Evolutionary conservation across 2,113 vertebrate species (phyloP).

Genomic region (Myiagra hebetior): DNA sequence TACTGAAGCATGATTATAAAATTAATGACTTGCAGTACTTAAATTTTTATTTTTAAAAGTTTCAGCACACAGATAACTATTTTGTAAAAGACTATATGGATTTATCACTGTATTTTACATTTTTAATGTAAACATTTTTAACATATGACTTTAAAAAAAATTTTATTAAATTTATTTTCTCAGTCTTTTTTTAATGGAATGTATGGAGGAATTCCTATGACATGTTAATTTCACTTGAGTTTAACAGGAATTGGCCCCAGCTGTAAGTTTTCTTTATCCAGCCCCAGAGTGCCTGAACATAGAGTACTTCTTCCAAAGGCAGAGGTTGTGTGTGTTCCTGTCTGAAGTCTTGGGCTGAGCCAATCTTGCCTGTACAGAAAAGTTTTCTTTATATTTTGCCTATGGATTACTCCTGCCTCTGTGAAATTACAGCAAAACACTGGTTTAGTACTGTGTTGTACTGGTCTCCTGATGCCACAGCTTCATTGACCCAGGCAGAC

Average conservation of each 20-base stretch:
- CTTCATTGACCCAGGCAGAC: neutral
- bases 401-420: neutral
- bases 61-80: neutral
- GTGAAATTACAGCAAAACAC: neutral
- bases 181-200: slow-evolving; percentile 12
- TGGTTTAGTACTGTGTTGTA: neutral
- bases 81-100: neutral
- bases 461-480: neutral
- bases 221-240: slow-evolving; percentile 52
- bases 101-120: neutral
- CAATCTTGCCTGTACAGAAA: neutral
- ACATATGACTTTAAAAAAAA: neutral
- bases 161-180: neutral
- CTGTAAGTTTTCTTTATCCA: slow-evolving; percentile 45
- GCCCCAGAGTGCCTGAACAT: neutral
- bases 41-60: neutral
- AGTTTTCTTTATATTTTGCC: slow-evolving; percentile 8
- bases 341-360: slow-evolving; percentile 5
- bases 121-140: neutral
- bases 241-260: slow-evolving; percentile 36
- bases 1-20: neutral
- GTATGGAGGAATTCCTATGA: slow-evolving; percentile 2
- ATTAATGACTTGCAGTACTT: neutral
- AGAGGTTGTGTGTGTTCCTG: slow-evolving; percentile 49
- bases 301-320: slow-evolving; percentile 50